Evolutionary conservation across 2,797 vertebrate genomes (phyloP).

Genomic region (Neosilurus hyrtlii): DNA sequence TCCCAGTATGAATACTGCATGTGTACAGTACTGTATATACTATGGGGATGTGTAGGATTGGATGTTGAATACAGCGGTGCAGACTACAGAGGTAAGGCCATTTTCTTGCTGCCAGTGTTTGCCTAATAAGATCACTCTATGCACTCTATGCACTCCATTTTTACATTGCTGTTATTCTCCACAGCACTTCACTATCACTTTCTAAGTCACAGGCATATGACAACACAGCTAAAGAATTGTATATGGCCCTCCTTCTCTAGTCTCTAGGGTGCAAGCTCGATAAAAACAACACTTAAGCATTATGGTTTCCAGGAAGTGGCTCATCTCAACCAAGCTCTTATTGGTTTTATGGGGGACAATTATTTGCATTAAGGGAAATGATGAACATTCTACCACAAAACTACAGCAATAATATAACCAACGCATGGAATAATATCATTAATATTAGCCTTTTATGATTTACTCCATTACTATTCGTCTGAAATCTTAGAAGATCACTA

Average conservation of each 20-base stretch:
- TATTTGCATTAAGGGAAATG: not conserved
- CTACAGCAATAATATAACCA: not conserved
- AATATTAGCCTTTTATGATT: not conserved
- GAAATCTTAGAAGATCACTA: not conserved
- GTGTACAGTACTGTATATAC: not conserved
- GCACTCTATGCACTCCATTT: not conserved
- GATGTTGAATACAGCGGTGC: slow-evolving; percentile 17
- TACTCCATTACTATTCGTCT: slow-evolving; percentile 27
- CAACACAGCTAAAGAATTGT: slow-evolving; percentile 18
- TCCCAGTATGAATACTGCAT: slow-evolving; percentile 19
- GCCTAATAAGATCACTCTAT: slow-evolving; percentile 26
- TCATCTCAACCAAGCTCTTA: not conserved
- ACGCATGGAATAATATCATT: not conserved
- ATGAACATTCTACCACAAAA: slow-evolving; percentile 17
- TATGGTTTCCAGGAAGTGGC: slow-evolving; percentile 37
- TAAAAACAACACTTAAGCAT: slow-evolving; percentile 36
- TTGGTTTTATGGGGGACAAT: slow-evolving; percentile 24
- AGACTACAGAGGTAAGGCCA: slow-evolving; percentile 22
- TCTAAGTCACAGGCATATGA: slow-evolving; percentile 22
- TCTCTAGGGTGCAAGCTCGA: slow-evolving; percentile 24
- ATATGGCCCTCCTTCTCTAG: slow-evolving; percentile 10
- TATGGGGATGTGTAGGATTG: not conserved
- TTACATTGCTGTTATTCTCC: not conserved
- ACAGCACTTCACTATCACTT: slow-evolving; percentile 13
- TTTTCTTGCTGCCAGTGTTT: not conserved